Conservation (phyloP, 2,113 vertebrate species). For the Tichodroma muraria region DNA sequence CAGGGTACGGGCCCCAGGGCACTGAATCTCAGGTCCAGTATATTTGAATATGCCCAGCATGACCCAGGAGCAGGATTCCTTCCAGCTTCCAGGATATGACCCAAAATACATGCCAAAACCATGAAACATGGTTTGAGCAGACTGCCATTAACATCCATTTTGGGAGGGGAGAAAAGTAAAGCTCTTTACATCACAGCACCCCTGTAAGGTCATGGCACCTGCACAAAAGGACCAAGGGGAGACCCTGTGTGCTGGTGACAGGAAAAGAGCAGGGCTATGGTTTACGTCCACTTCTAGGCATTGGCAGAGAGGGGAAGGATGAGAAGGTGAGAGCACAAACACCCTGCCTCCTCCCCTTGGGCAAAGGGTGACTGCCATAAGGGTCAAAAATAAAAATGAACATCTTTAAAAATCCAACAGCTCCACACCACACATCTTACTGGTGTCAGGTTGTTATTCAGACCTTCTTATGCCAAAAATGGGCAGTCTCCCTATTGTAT, state of each 20-base stretch:
- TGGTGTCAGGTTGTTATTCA: background rate
- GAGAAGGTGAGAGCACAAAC: background rate
- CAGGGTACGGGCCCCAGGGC: background rate
- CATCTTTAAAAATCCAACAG: background rate
- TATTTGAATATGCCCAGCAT: background rate
- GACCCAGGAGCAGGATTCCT: background rate
- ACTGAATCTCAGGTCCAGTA: background rate
- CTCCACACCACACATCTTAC: background rate
- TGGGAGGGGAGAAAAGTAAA: background rate
- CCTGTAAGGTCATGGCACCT: background rate
- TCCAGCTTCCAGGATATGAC: background rate
- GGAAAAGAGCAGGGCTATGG: background rate
- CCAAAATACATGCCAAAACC: background rate
- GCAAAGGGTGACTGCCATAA: background rate
- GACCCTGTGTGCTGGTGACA: rapidly evolving
- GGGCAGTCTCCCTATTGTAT: background rate
- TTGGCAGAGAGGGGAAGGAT: background rate
- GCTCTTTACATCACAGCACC: background rate
- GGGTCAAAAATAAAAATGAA: background rate
- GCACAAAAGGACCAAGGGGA: background rate
- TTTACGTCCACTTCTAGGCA: background rate
- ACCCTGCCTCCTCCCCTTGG: background rate
- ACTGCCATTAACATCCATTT: background rate
- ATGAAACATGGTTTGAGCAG: background rate
- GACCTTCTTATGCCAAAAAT: background rate